Evolutionary conservation across 2,113 vertebrate species (phyloP).

Genomic region (Peucedramus taeniatus): DNA sequence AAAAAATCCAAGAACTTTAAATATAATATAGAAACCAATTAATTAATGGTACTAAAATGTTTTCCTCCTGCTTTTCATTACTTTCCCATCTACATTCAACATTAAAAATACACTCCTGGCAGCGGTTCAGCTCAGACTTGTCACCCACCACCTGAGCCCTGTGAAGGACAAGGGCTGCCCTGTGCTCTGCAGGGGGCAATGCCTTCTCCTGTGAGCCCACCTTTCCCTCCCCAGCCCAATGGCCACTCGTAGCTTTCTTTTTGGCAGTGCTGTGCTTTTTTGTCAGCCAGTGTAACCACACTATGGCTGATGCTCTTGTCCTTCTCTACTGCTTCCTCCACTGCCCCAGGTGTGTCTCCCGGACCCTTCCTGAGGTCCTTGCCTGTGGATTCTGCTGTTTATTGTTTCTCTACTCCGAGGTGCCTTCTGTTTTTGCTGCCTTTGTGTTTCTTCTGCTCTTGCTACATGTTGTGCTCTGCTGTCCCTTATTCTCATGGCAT

Average conservation of each 20-base stretch:
- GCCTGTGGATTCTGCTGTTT: not conserved
- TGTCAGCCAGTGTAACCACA: not conserved
- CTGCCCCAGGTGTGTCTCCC: not conserved
- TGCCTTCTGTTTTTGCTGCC: not conserved
- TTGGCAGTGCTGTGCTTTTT: not conserved
- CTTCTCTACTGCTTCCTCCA: not conserved
- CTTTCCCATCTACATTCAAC: not conserved
- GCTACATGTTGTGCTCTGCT: not conserved
- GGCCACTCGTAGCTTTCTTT: not conserved
- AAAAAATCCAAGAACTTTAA: not conserved
- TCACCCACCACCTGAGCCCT: rapidly evolving
- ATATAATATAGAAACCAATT: constrained; percentile 14
- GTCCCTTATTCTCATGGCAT: not conserved
- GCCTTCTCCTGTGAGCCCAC: not conserved
- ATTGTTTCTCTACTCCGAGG: not conserved
- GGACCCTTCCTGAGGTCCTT: not conserved
- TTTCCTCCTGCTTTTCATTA: constrained; percentile 8
- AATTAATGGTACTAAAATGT: constrained; percentile 16
- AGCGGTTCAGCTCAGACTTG: not conserved
- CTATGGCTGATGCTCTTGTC: not conserved
- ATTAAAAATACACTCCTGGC: not conserved
- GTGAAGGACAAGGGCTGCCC: not conserved
- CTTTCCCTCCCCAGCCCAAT: not conserved
- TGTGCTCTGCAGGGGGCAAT: not conserved
- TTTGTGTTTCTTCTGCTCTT: not conserved